A percentile compares a stretch with the other conserved stretches of the same genome.
phyloP scores from a whole-genome alignment of 2,888 invertebrate genomes.

The Caenorhabditis sp. region DNA sequence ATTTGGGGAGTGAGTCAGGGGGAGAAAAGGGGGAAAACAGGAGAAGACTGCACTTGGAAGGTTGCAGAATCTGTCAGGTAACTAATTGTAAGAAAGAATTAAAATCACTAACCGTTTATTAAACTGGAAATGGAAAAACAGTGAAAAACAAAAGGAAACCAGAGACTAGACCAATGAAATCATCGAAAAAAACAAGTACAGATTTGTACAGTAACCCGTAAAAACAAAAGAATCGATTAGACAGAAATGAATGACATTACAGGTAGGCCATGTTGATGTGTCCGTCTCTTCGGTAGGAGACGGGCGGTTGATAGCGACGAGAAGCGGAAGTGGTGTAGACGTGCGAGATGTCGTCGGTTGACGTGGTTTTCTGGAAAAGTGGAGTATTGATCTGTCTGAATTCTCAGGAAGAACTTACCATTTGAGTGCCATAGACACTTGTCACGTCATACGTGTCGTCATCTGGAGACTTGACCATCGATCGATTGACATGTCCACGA shows the following conservation, averaged over 20 bases:
- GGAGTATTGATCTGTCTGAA: neutral
- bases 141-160: neutral
- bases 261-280: conserved; percentile 62
- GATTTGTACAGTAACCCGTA: conserved; percentile 5
- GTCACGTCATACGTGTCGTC: conserved; percentile 47
- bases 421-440: conserved; percentile 12
- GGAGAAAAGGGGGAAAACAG: too few species aligned
- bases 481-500: conserved; percentile 32
- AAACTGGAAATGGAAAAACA: neutral
- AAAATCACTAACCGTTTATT: conserved; percentile 5
- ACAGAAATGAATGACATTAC: conserved; percentile 11
- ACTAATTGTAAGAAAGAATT: neutral
- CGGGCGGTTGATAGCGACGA: conserved; percentile 36
- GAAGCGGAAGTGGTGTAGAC: conserved; percentile 35
- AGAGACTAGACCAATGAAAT: conserved; percentile 32
- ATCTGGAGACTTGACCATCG: conserved; percentile 42
- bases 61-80: too few species aligned
- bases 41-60: too few species aligned
- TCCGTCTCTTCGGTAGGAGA: conserved; percentile 24
- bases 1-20: too few species aligned
- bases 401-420: conserved; percentile 5
- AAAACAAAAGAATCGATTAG: neutral
- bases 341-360: conserved; percentile 44
- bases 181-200: conserved; percentile 13
- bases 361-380: conserved; percentile 47